Evolutionary conservation across 2,113 vertebrate species (phyloP).

Genomic region (Coturnix japonica): DNA sequence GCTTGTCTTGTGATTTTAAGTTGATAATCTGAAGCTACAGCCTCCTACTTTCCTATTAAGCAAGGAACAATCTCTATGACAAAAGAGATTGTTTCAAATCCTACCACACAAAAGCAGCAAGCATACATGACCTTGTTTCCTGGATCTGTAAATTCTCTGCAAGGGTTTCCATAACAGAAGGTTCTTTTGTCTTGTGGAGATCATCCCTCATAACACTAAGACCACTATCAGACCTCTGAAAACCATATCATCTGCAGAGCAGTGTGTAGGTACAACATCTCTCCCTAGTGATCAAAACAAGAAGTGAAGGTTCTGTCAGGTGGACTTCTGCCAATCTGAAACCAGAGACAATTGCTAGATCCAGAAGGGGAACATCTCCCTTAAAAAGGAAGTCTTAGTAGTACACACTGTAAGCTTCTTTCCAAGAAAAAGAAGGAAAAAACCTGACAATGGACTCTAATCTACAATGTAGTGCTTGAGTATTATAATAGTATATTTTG

Average conservation of each 20-base stretch:
- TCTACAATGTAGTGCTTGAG: background rate
- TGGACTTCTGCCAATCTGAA: background rate
- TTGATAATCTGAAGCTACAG: background rate
- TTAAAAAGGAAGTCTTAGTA: background rate
- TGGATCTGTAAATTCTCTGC: background rate
- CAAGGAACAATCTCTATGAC: too few species aligned
- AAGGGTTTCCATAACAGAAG: background rate
- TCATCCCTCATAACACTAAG: background rate
- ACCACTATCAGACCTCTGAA: background rate
- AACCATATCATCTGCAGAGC: background rate
- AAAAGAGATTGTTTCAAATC: too few species aligned
- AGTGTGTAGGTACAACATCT: background rate
- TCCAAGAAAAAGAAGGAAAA: background rate
- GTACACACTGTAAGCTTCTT: background rate
- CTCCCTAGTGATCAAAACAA: background rate
- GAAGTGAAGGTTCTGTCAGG: background rate
- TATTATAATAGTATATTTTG: background rate
- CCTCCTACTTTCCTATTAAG: too few species aligned
- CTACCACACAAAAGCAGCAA: background rate
- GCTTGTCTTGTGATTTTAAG: background rate
- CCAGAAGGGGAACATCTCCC: background rate
- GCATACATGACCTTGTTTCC: background rate
- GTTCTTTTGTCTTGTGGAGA: background rate
- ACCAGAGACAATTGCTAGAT: background rate
- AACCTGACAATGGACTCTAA: accelerated